Evolutionary conservation across 1,140 invertebrate species (phyloP).

Genomic region (Antheraea pernyi): DNA sequence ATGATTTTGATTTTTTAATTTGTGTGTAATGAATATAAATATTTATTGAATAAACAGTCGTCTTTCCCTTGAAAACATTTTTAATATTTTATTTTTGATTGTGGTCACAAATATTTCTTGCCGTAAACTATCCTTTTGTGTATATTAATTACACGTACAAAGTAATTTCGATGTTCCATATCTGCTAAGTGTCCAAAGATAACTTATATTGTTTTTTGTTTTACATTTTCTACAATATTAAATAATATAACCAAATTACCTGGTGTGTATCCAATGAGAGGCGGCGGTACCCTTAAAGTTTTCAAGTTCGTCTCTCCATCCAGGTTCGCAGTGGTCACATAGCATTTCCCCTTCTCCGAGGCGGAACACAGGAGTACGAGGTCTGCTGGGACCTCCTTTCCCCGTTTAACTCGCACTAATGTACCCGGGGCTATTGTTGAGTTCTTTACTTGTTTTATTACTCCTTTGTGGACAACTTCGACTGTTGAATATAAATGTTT

Average conservation of each 20-base stretch:
- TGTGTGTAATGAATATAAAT: no score
- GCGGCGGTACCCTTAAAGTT: constrained; percentile 83
- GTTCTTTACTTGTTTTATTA: constrained; percentile 61
- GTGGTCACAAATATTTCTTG: no score
- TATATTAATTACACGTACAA: no score
- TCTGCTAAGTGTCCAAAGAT: no score
- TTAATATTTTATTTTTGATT: no score
- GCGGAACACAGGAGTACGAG: constrained; percentile 87
- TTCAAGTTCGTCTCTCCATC: constrained; percentile 99
- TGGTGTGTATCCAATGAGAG: constrained; percentile 60
- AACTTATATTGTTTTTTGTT: no score
- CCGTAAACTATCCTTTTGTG: no score
- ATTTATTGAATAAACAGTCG: no score
- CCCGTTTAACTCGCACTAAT: constrained; percentile 84
- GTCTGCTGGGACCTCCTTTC: constrained; percentile 91
- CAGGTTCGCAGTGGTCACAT: constrained; percentile 98
- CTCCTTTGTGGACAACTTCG: constrained; percentile 64
- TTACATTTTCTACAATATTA: no score
- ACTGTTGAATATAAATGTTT: constrained; percentile 34
- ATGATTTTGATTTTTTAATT: no score
- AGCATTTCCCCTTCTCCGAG: constrained; percentile 97
- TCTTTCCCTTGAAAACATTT: no score
- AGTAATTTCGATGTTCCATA: no score
- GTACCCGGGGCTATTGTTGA: constrained; percentile 83
- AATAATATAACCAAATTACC: constrained; percentile 35